Evolutionary conservation across 2,888 invertebrate species (phyloP).

Genomic region (Esperia sulphurella): DNA sequence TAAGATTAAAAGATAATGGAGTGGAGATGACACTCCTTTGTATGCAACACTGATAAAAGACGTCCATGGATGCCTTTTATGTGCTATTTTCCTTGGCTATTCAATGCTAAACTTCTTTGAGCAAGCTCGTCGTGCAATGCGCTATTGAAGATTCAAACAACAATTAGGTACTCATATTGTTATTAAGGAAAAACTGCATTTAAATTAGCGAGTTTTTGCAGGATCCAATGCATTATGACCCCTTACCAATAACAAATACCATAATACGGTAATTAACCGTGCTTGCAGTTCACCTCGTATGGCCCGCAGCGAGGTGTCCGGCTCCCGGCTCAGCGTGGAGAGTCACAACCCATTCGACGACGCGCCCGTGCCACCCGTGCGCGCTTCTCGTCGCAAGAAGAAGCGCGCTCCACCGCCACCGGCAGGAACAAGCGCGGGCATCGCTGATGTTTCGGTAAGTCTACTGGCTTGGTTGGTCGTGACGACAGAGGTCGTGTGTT

Average conservation of each 20-base stretch:
- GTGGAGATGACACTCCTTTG: conserved; percentile 3
- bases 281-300: conserved; percentile 57
- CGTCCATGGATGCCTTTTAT: not conserved
- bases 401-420: conserved; percentile 81
- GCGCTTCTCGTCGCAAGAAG: conserved; percentile 80
- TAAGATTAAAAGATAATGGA: conserved; percentile 9
- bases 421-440: conserved; percentile 36
- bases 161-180: too few relatives aligned
- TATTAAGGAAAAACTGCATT: too few relatives aligned
- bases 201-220: too few relatives aligned
- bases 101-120: not conserved
- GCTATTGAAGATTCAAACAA: too few relatives aligned
- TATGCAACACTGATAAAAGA: not conserved
- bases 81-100: not conserved
- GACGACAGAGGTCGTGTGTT: too few relatives aligned
- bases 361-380: conserved; percentile 68
- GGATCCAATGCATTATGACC: too few relatives aligned
- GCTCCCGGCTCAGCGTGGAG: conserved; percentile 77
- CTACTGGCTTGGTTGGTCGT: not conserved
- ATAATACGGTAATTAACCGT: not conserved
- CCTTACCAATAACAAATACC: too few relatives aligned
- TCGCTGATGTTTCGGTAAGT: conserved; percentile 45
- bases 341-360: conserved; percentile 82
- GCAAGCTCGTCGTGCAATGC: too few relatives aligned
- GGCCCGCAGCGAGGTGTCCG: conserved; percentile 71